Conservation (phyloP, 2,113 vertebrate genomes). For the Grantiella picta region DNA sequence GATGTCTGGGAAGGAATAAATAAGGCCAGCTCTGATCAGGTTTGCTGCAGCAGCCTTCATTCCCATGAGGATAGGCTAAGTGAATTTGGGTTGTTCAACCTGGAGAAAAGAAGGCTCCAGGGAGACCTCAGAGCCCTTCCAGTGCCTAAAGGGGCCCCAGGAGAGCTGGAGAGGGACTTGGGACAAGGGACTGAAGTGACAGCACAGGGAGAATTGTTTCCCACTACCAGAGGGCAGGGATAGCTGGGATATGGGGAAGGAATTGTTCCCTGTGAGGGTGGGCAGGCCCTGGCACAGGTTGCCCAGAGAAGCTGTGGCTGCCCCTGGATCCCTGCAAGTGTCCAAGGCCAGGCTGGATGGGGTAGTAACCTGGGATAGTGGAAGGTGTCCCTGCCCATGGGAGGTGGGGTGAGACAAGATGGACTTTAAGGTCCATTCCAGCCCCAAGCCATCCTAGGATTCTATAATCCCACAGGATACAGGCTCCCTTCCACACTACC, state of each 20-base stretch:
- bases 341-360: fast-evolving
- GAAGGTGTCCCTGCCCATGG: background rate
- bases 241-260: background rate
- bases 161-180: background rate
- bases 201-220: background rate
- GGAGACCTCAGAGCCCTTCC: background rate
- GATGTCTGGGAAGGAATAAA: background rate
- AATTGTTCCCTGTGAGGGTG: background rate
- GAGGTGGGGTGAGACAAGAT: background rate
- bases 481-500: background rate
- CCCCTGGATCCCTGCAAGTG: background rate
- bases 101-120: background rate
- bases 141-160: fast-evolving
- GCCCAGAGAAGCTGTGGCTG: fast-evolving
- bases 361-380: background rate
- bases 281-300: background rate
- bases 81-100: background rate
- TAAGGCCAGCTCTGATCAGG: background rate
- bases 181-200: background rate
- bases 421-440: background rate
- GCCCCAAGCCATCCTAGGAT: background rate
- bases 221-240: background rate
- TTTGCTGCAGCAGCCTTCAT: background rate
- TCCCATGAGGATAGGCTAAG: background rate
- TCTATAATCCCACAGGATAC: background rate